A percentile compares a stretch with the other conserved stretches of the same genome.
phyloP scores from a whole-genome alignment of 1,140 invertebrate species.

The Lordiphosa collinella region DNA sequence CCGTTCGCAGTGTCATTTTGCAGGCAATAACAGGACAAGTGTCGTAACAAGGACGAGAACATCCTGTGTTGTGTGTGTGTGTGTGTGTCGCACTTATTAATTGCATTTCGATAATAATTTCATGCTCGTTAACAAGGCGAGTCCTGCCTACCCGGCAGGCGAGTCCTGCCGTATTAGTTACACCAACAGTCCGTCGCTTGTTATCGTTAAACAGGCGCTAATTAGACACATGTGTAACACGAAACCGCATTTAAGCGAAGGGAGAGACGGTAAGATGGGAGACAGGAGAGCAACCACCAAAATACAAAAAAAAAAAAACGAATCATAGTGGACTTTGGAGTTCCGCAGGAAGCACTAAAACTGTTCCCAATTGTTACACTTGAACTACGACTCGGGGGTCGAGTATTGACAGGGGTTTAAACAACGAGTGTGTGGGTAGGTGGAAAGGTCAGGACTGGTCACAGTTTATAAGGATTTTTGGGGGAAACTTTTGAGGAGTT shows the following conservation, averaged over 20 bases:
- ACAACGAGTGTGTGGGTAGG: not conserved
- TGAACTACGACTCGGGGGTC: conserved; percentile 42
- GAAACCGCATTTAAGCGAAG: conserved; percentile 69
- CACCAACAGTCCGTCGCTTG: conserved; percentile 37
- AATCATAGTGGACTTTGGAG: conserved; percentile 13
- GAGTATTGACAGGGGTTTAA: not conserved
- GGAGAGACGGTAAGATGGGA: too few species aligned
- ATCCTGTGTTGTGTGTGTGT: conserved; percentile 17
- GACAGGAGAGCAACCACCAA: conserved; percentile 30
- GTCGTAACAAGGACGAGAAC: conserved; percentile 45
- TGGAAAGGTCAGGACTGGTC: conserved; percentile 14
- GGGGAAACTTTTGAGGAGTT: not conserved
- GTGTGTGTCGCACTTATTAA: conserved; percentile 53
- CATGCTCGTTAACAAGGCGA: conserved; percentile 65
- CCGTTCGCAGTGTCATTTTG: conserved; percentile 24
- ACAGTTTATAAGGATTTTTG: conserved; percentile 7
- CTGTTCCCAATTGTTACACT: conserved; percentile 70
- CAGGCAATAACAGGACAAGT: conserved; percentile 48
- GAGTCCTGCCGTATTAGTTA: conserved; percentile 56
- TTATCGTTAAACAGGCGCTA: conserved; percentile 73
- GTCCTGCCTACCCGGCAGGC: not conserved
- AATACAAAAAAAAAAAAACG: not conserved
- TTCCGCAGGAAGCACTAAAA: conserved; percentile 76
- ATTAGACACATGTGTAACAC: conserved; percentile 77
- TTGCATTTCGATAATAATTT: conserved; percentile 76